Evolutionary conservation across 2,888 invertebrate species (phyloP).

Genomic region (Caenorhabditis angaria): DNA sequence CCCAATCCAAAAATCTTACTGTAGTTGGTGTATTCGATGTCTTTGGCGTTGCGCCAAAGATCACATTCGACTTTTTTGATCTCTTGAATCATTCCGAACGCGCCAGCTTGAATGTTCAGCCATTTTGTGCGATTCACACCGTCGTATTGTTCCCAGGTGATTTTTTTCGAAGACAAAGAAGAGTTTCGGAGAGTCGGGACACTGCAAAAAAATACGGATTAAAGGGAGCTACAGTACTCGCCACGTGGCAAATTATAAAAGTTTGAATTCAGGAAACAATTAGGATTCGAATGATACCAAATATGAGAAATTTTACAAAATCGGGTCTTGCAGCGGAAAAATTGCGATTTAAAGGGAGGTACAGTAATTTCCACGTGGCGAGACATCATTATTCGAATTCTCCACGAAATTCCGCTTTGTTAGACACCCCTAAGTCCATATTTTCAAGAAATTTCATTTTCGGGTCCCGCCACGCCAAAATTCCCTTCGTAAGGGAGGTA

Average conservation of each 20-base stretch:
- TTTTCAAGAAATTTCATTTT: not conserved
- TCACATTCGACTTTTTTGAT: conserved; percentile 62
- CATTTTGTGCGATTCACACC: conserved; percentile 38
- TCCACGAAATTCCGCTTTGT: not conserved
- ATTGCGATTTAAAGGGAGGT: no score
- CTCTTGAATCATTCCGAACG: conserved; percentile 52
- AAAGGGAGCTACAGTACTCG: no score
- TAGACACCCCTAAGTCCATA: not conserved
- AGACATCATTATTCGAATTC: not conserved
- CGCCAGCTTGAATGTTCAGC: conserved; percentile 27
- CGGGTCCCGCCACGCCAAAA: not conserved
- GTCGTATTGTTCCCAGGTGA: conserved; percentile 39
- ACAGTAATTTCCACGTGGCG: no score
- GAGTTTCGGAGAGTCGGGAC: no score
- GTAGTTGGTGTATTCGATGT: conserved; percentile 65
- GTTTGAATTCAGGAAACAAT: not conserved
- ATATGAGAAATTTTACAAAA: not conserved
- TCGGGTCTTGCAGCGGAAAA: not conserved
- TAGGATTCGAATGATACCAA: not conserved
- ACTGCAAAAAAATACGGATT: conserved; percentile 6
- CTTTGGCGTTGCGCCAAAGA: conserved; percentile 62
- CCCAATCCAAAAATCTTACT: conserved; percentile 44
- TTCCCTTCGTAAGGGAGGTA: no score
- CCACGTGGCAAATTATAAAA: not conserved
- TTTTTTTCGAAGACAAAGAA: no score